These are phyloP conservation scores for Troides oblongomaculatus DNA, from an alignment of 2,888 invertebrate species.

Conservation along the genomic window DNA sequence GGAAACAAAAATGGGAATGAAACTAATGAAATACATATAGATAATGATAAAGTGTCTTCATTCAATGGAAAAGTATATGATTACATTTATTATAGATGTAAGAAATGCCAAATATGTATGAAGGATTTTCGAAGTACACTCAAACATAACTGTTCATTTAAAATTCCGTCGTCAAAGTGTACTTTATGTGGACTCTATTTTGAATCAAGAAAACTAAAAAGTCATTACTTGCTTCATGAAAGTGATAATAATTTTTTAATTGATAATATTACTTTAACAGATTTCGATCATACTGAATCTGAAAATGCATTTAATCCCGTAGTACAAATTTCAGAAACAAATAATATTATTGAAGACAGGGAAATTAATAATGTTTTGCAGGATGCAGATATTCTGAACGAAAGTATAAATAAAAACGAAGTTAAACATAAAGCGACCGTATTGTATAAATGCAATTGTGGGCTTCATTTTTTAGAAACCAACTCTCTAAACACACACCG, in stretches of 20 bases:
- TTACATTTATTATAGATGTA: constrained; percentile 58
- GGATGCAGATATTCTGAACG: not conserved
- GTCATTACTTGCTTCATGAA: constrained; percentile 52
- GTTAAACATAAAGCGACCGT: constrained; percentile 34
- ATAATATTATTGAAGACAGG: constrained; percentile 9
- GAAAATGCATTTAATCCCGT: not conserved
- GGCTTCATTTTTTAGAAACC: constrained; percentile 44
- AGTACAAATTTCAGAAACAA: constrained; percentile 4
- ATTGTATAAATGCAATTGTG: constrained; percentile 60
- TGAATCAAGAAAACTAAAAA: constrained; percentile 43
- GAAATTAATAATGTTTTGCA: not conserved
- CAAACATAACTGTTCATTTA: constrained; percentile 49
- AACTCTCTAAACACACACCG: constrained; percentile 13
- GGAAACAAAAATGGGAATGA: constrained; percentile 38
- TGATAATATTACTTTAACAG: constrained; percentile 49
- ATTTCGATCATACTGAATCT: constrained; percentile 35
- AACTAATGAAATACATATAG: not conserved
- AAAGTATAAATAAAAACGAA: not conserved
- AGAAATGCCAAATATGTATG: constrained; percentile 51
- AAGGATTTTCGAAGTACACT: constrained; percentile 36
- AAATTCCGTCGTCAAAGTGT: constrained; percentile 47
- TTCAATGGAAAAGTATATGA: constrained; percentile 53
- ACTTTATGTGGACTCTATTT: constrained; percentile 51
- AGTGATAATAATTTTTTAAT: constrained; percentile 46
- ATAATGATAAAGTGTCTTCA: constrained; percentile 32